Evolutionary conservation across 1,140 invertebrate genomes (phyloP).

Genomic region (Ditylenchus dipsaci): DNA sequence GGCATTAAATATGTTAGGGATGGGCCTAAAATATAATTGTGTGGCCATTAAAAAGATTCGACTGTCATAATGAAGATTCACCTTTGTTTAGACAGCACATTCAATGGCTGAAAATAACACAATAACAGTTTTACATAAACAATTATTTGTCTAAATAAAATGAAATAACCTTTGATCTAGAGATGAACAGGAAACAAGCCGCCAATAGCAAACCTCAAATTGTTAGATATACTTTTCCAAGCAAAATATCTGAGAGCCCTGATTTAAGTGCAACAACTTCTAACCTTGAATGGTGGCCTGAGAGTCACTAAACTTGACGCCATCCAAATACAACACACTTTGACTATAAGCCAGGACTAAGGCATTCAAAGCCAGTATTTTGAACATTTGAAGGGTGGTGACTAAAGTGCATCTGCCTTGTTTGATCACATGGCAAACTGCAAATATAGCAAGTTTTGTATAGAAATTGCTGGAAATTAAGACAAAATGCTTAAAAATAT

Average conservation of each 20-base stretch:
- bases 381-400: slow-evolving; percentile 99
- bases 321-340: slow-evolving; percentile 94
- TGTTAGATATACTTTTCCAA: slow-evolving; percentile 73
- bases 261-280: not conserved
- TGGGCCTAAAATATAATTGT: slow-evolving; percentile 82
- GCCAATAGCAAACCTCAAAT: slow-evolving; percentile 80
- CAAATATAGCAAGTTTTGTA: slow-evolving; percentile 9
- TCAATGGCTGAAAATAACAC: slow-evolving; percentile 74
- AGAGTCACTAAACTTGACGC: slow-evolving; percentile 92
- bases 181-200: slow-evolving; percentile 95
- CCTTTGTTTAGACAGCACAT: slow-evolving; percentile 71
- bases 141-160: too few species aligned
- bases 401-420: slow-evolving; percentile 97
- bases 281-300: slow-evolving; percentile 84
- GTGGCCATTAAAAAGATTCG: too few species aligned
- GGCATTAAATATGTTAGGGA: slow-evolving; percentile 97
- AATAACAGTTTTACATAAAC: too few species aligned
- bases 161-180: slow-evolving; percentile 78
- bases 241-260: not conserved
- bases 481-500: too few species aligned
- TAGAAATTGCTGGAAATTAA: too few species aligned
- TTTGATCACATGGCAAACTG: slow-evolving; percentile 97
- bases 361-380: slow-evolving; percentile 97
- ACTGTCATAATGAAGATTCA: too few species aligned
- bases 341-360: slow-evolving; percentile 95